These are phyloP conservation scores for Choloepus didactylus DNA, from an alignment of 2,797 vertebrate species.

Conservation along the genomic window DNA sequence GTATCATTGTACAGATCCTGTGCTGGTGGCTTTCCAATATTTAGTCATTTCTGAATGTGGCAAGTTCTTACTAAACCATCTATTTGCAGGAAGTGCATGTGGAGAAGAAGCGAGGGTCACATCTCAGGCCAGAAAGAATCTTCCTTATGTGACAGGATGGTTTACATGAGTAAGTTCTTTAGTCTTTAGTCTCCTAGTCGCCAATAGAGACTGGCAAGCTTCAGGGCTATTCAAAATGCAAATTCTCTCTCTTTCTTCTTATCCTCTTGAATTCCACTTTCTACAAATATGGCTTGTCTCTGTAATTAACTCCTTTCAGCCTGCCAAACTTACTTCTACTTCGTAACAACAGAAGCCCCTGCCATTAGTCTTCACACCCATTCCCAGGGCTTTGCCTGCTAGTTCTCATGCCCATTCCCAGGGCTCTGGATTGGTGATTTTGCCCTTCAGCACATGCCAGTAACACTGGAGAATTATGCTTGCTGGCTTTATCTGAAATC, in stretches of 20 bases:
- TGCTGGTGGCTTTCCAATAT: not conserved
- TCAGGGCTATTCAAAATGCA: not conserved
- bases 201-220: not conserved
- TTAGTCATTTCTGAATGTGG: not conserved
- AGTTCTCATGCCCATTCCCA: not conserved
- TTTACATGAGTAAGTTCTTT: not conserved
- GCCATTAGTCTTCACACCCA: accelerated
- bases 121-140: not conserved
- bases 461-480: not conserved
- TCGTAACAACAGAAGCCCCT: not conserved
- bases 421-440: not conserved
- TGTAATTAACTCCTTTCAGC: too few relatives aligned
- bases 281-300: not conserved
- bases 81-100: not conserved
- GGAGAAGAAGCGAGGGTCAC: not conserved
- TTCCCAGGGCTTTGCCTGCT: not conserved
- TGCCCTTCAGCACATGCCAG: not conserved
- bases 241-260: not conserved
- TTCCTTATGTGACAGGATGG: not conserved
- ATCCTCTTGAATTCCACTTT: not conserved
- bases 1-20: not conserved
- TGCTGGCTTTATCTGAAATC: not conserved
- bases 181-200: not conserved
- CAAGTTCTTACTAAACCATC: not conserved
- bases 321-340: not conserved